Base-by-base conservation (phyloP, 2,888 invertebrate species). In the Nycteola revayana region DNA sequence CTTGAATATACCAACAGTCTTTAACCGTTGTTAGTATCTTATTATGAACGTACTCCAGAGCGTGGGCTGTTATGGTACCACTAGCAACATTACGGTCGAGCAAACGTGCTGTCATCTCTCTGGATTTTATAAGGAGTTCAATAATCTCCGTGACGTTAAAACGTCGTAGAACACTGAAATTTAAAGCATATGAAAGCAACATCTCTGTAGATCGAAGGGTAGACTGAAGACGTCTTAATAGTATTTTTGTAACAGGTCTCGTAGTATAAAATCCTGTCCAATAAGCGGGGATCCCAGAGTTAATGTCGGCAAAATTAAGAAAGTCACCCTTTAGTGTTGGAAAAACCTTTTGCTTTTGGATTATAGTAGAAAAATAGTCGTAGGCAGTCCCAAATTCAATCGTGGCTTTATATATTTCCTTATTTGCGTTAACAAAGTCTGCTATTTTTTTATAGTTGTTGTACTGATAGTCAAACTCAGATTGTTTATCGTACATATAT, bases 81-180 rank as follows among this genome's bases (percentile, higher is more conserved):
- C 98, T 97, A 34, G 96, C 96, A n/a, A 98, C 98, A 73, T 99
- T 98, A 65, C 98, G 97, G 75, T 99, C 98, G 71, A 97, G 95
- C 60, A 98, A 96, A 10, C 98, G 89, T 0, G 95, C 98, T 34
- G 97, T 89, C 91, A 92, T 62, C 93, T 92, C 74, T 92, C 96
- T 68, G 91, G 92, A 36, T 92, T 90, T 86, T 90, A 92, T 32
- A 26, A 86, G 49, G 5, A 66, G 57, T 2, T 62, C 50, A 91
- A 90, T 62, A 90, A 92, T 57, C 87, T 90, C 51, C 56, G 88
- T 59, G 68, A 78, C 54, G 70, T 90, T 69, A 66, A 89, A 69
- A 90, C 91, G 39, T 90, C 90, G 3, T 92, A 81, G 75, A 6
- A 58, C 57, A 30, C 76, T 94, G 5, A 91, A 90, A 65, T 94